phyloP scores from a whole-genome alignment of 1,140 invertebrate species.

The Bombus pascuorum region DNA sequence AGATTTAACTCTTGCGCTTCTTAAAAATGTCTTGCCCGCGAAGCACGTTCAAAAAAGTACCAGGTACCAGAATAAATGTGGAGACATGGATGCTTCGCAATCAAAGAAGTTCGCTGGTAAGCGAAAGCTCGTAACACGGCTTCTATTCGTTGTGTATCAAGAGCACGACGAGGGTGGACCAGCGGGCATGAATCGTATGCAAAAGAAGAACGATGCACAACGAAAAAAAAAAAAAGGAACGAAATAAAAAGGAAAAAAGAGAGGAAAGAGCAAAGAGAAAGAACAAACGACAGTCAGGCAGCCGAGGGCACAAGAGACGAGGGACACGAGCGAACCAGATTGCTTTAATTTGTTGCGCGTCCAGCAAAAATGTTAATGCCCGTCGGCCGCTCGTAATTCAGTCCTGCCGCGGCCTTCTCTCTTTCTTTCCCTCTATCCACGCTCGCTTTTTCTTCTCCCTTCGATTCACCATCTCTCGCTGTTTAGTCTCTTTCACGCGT shows the following conservation, averaged over 20 bases:
- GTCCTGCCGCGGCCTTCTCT: conserved; percentile 50
- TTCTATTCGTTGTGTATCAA: conserved; percentile 50
- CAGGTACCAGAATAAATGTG: not conserved
- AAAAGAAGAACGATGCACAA: conserved; percentile 25
- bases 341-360: conserved; percentile 78
- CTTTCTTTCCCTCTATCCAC: conserved; percentile 26
- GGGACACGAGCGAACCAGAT: conserved; percentile 73
- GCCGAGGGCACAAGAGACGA: conserved; percentile 59
- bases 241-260: not conserved
- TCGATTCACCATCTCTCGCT: not conserved
- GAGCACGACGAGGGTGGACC: conserved; percentile 41
- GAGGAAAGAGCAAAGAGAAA: conserved; percentile 23
- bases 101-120: too few species aligned
- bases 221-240: not conserved
- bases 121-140: conserved; percentile 36
- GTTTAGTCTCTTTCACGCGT: conserved; percentile 52
- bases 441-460: conserved; percentile 35
- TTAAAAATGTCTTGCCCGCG: too few species aligned
- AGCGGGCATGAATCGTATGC: conserved; percentile 50
- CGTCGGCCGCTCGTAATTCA: conserved; percentile 76
- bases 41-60: not conserved
- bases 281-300: conserved; percentile 39
- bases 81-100: too few species aligned
- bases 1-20: too few species aligned
- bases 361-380: conserved; percentile 77